Evolutionary conservation across 2,113 vertebrate genomes (phyloP), one percentile per base, ranked within the genome.

Genomic region (Bettongia penicillata): DNA sequence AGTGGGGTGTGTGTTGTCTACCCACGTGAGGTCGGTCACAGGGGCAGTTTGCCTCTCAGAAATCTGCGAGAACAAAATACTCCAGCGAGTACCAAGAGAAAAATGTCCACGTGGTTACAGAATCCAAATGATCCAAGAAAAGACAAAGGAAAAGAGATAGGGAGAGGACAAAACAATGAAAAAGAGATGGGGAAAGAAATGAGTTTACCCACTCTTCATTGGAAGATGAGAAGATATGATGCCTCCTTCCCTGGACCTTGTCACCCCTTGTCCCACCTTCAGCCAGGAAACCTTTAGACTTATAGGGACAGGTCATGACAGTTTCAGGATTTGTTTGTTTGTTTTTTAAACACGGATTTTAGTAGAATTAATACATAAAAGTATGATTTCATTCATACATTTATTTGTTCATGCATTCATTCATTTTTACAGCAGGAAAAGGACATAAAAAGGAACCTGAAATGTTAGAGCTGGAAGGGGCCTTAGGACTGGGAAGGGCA

Each of bases 121-220:
- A 50, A 53, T 94, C 94, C 51, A 61, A 37, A 90, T 92, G 8
- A 91, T 97, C 96, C 68, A 1, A 26, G 47, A 94, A 93, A 51
- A 93, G 96, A 98, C 96, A 97, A 95, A 96, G 95, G 93, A 52
- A 77, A 93, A 91, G 89, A 91, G 97, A 95, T 31, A 93, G 95
- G 91, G 90, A 93, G 95, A 92, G 90, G 37, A 37, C 91, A 52
- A 26, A 92, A 93, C 95, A 92, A 95, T 61, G 94, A 25, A 48
- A 77, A 89, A 90, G 93, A 92, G 6, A 3, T 1, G 93, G 3
- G 91, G 55, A 8, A 22, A 90, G 77, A 24, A 48, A 47, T 8
- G 61, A 43, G 31, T 8, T 26, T 8, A 1, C 55, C 24, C 90
- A 37, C 23, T 93, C 53, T 84, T 37, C 93, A 93, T 93, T 93